Percentiles rank a stretch among this genome's conserved stretches.
phyloP scores from a whole-genome alignment of 2,113 vertebrate species.

The Ictalurus furcatus region DNA sequence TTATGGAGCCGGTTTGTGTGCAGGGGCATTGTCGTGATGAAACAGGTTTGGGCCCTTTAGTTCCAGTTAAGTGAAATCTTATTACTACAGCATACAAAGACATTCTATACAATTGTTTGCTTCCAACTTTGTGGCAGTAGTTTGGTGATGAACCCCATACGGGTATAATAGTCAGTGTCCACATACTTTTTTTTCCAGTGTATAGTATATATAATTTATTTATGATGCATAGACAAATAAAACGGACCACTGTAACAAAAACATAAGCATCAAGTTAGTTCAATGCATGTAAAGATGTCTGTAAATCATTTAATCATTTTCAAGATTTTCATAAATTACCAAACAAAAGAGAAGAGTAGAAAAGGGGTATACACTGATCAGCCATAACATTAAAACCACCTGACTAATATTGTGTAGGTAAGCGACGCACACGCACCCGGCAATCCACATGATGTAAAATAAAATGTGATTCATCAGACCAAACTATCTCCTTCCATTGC shows the following conservation, averaged over 20 bases:
- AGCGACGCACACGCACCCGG: too few species aligned
- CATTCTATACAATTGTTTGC: neutral
- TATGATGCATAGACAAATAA: neutral
- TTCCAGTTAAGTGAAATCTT: neutral
- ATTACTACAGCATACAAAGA: too few species aligned
- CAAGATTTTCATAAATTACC: neutral
- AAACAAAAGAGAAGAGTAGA: neutral
- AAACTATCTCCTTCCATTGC: too few species aligned
- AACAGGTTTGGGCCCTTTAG: neutral
- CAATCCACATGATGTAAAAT: too few species aligned
- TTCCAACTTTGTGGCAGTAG: neutral
- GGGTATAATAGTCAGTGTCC: too few species aligned
- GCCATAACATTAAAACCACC: too few species aligned
- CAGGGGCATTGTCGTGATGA: neutral
- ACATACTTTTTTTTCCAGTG: neutral
- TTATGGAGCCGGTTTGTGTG: neutral
- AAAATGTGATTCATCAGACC: too few species aligned
- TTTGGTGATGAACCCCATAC: too few species aligned
- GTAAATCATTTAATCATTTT: neutral
- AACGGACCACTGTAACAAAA: neutral
- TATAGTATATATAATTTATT: neutral
- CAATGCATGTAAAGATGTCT: neutral
- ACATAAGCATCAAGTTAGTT: neutral
- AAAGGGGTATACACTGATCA: neutral
- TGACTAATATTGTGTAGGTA: too few species aligned